phyloP scores from a whole-genome alignment of 2,797 vertebrate species.

The Tenualosa ilisha region DNA sequence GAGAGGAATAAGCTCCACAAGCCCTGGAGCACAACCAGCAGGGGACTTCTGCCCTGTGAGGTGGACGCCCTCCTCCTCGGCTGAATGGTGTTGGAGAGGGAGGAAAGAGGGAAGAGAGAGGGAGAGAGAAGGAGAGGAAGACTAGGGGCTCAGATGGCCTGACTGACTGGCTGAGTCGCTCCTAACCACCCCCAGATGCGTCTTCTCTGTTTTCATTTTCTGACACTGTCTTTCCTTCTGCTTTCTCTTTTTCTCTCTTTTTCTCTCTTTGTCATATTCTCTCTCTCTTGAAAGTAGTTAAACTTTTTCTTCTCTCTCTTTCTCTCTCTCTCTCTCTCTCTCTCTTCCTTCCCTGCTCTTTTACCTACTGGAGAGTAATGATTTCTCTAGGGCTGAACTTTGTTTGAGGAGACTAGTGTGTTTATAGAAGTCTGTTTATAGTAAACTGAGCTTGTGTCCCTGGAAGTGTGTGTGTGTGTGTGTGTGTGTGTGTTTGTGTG shows the following conservation, averaged over 20 bases:
- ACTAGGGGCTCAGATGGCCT: not conserved
- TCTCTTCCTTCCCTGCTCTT: not conserved
- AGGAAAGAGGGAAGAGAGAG: not conserved
- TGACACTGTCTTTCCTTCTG: not conserved
- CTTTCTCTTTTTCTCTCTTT: slow-evolving; percentile 19
- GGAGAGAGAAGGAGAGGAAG: not conserved
- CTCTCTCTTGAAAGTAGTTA: slow-evolving; percentile 35
- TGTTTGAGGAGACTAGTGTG: slow-evolving; percentile 14
- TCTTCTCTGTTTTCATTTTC: not conserved
- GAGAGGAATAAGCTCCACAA: not conserved
- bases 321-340: not conserved
- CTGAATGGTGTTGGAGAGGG: not conserved
- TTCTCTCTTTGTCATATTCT: not conserved
- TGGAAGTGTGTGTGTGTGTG: not conserved
- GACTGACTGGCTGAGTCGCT: slow-evolving; percentile 8
- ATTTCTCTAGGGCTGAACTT: slow-evolving; percentile 24
- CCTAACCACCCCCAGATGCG: slow-evolving; percentile 57
- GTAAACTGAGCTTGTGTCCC: not conserved
- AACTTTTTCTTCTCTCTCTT: slow-evolving; percentile 34
- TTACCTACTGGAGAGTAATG: slow-evolving; percentile 36
- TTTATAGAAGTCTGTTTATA: slow-evolving; percentile 15
- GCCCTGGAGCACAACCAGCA: not conserved
- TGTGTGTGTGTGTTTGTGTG: not conserved
- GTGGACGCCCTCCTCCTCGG: not conserved
- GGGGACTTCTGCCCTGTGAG: not conserved